Evolutionary conservation across 1,140 invertebrate genomes (phyloP).

Genomic region (Psilanteris sp.): DNA sequence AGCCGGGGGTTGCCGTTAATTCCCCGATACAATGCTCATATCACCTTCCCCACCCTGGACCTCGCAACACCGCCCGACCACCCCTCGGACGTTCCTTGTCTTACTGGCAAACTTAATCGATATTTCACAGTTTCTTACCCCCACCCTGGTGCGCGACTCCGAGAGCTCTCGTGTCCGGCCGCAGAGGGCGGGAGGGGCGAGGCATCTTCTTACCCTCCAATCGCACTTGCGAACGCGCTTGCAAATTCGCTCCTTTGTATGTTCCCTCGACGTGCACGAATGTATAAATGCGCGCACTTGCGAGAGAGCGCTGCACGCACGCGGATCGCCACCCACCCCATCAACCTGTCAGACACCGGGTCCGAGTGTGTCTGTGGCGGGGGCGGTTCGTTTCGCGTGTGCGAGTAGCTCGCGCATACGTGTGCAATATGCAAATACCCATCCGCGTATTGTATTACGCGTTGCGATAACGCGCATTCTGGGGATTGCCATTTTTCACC

Average conservation of each 20-base stretch:
- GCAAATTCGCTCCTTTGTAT: conserved; percentile 61
- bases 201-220: conserved; percentile 76
- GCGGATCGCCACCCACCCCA: conserved; percentile 39
- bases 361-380: conserved; percentile 18
- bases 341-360: conserved; percentile 31
- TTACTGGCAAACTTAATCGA: conserved; percentile 81
- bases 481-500: conserved; percentile 70
- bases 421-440: conserved; percentile 72
- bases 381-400: conserved; percentile 10
- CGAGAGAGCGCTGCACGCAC: conserved; percentile 43
- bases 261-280: conserved; percentile 53
- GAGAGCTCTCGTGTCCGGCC: conserved; percentile 76
- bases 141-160: conserved; percentile 65
- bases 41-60: conserved; percentile 73
- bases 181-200: conserved; percentile 68
- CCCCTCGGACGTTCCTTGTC: conserved; percentile 79
- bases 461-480: conserved; percentile 71
- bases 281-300: conserved; percentile 51
- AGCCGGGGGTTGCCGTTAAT: conserved; percentile 76
- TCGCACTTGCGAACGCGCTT: conserved; percentile 70
- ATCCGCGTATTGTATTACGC: conserved; percentile 76
- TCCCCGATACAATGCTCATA: conserved; percentile 81
- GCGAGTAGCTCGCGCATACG: conserved; percentile 1
- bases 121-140: conserved; percentile 81
- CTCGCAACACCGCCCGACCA: conserved; percentile 61